These are phyloP conservation scores for Macquaria ambigua DNA, from an alignment of 2,113 vertebrate genomes.

Conservation along the genomic window DNA sequence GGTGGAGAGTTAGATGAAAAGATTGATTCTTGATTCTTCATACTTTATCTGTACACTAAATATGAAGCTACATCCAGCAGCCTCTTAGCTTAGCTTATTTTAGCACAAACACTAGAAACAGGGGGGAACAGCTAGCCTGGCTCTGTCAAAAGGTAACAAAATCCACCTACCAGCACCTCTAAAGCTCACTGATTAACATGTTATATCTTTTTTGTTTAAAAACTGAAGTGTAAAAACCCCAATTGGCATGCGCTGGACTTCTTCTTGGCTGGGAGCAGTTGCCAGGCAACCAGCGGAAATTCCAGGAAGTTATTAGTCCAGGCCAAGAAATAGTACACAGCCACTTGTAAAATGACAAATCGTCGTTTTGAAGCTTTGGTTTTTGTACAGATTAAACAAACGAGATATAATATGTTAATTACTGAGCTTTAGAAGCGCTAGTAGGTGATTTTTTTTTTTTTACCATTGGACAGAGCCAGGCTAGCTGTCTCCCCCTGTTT, in stretches of 20 bases:
- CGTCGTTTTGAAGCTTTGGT: too few relatives aligned
- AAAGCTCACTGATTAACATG: not conserved
- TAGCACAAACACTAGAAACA: not conserved
- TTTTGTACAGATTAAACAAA: too few relatives aligned
- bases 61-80: not conserved
- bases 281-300: conserved; percentile 5
- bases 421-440: too few relatives aligned
- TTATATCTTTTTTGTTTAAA: not conserved
- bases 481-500: not conserved
- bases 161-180: not conserved
- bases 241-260: not conserved
- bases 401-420: too few relatives aligned
- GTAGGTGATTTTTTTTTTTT: not conserved
- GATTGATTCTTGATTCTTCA: not conserved
- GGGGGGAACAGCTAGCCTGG: not conserved
- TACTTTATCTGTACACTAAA: not conserved
- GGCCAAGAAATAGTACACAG: not conserved
- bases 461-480: not conserved
- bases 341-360: too few relatives aligned
- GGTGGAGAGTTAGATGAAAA: not conserved
- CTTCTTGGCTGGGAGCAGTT: not conserved
- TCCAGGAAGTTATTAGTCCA: not conserved
- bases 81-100: not conserved
- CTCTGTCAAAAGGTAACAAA: not conserved
- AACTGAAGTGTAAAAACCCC: not conserved